A percentile compares a stretch with the other conserved stretches of the same genome.
Evolutionary conservation across 1,140 invertebrate species (phyloP).

Genomic region (Drosophila nigrodunni): DNA sequence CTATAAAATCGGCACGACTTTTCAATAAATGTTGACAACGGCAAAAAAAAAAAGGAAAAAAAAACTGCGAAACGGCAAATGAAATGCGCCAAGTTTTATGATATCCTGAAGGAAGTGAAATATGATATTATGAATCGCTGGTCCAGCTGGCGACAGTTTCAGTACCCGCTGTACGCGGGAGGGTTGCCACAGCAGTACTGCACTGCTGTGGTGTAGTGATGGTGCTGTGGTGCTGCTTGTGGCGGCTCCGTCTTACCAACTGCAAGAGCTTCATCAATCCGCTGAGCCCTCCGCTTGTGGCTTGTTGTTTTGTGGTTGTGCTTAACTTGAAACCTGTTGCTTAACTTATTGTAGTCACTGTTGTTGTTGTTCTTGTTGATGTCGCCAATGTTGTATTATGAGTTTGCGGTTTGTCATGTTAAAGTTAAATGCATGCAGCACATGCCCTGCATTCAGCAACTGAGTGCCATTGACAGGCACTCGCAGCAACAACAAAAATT

Average conservation of each 20-base stretch:
- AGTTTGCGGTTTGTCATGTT: constrained; percentile 83
- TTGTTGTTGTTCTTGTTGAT: constrained; percentile 52
- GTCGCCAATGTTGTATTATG: constrained; percentile 78
- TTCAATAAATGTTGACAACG: constrained; percentile 84
- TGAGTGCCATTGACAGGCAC: constrained; percentile 75
- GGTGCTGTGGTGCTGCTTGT: constrained; percentile 40
- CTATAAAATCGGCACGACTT: constrained; percentile 84
- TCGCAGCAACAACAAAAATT: constrained; percentile 48
- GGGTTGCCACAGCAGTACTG: constrained; percentile 41
- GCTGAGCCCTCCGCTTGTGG: constrained; percentile 38
- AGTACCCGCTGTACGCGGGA: constrained; percentile 31
- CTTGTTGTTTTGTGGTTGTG: constrained; percentile 58
- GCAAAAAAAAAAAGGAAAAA: constrained; percentile 33
- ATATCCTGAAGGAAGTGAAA: constrained; percentile 84
- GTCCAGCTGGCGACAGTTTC: constrained; percentile 79
- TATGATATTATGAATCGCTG: constrained; percentile 83
- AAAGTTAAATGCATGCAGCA: constrained; percentile 82
- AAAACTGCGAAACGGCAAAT: constrained; percentile 54
- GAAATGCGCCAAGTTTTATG: constrained; percentile 78
- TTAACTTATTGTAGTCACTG: constrained; percentile 3
- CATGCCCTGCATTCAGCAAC: constrained; percentile 78
- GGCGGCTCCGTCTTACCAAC: constrained; percentile 46
- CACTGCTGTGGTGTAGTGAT: constrained; percentile 20
- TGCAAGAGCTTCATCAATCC: constrained; percentile 34
- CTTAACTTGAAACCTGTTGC: constrained; percentile 70